Evolutionary conservation across 2,888 invertebrate genomes (phyloP), one percentile per base, ranked within the genome.

Genomic region (Cheilosia soror): DNA sequence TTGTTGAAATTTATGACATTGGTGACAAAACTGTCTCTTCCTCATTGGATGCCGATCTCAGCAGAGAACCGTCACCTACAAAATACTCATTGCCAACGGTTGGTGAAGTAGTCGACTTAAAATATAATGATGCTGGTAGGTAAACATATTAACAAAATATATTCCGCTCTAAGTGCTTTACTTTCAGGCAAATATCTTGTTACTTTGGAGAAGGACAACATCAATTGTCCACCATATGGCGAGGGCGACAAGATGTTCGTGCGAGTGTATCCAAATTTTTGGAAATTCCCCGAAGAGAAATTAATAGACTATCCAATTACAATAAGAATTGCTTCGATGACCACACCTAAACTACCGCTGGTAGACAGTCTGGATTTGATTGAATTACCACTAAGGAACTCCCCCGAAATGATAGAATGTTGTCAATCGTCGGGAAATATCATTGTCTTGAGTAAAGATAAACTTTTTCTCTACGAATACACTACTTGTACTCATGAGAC

Each of bases 221-320:
- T 91, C 6, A 91, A 91, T 37, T 91, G 90, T 71, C 91, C 91
- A 2, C 89, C 93, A 91, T 88, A 92, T 4, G 91, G 91, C 63
- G 91, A 91, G 44, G 91, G 91, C 13, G 91, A 89, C 4, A 91
- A 91, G 79, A 90, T 91, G 90, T 91, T 91, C 82, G 95, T 95
- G 88, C 93, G 96, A 75, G 94, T 96, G 29, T 96, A 96, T 90
- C 94, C 96, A 3, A 96, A 96, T 89, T 96, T 96, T 95, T 91
- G 90, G 90, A 91, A 91, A 82, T 91, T 91, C 62, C 88, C 90
- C 0, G 91, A 91, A 57, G 88, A 89, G 13, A 90, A 91, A 75
- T 87, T 91, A 2, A 90, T 89, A 57, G 95, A 95, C 89, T 93
- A 93, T 71, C 93, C 93, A 40, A 93, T 90, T 13, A 90, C 90